Conservation (phyloP, 1,140 invertebrate species). For the Conopomorpha cramerella region DNA sequence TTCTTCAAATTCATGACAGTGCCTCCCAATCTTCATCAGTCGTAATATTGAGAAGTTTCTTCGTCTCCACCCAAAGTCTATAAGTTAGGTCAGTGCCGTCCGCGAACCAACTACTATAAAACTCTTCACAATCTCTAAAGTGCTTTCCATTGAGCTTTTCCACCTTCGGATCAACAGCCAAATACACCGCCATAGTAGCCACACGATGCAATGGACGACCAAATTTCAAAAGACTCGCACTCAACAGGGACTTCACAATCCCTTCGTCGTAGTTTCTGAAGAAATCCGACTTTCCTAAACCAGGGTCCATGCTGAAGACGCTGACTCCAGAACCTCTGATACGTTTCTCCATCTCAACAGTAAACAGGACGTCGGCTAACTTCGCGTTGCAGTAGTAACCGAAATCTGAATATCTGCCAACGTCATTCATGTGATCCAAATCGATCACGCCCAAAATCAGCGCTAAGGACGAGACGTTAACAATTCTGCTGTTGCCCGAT, state of each 20-base stretch:
- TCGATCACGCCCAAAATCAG: slow-evolving; percentile 58
- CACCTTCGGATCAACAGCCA: slow-evolving; percentile 66
- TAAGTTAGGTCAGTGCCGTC: slow-evolving; percentile 17
- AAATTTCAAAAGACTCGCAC: slow-evolving; percentile 19
- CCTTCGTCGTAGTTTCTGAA: slow-evolving; percentile 66
- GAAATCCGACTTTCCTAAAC: slow-evolving; percentile 76
- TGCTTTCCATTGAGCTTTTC: slow-evolving; percentile 64
- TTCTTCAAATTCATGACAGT: no score
- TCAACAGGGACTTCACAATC: slow-evolving; percentile 31
- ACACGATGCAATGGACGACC: slow-evolving; percentile 63
- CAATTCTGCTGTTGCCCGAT: slow-evolving; percentile 63
- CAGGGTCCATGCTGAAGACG: slow-evolving; percentile 78
- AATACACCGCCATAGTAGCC: slow-evolving; percentile 74
- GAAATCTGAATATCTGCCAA: no score
- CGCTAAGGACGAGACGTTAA: slow-evolving; percentile 70
- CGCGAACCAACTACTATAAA: slow-evolving; percentile 23
- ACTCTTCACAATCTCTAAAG: slow-evolving; percentile 59
- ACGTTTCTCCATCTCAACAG: slow-evolving; percentile 66
- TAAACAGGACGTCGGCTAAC: slow-evolving; percentile 72
- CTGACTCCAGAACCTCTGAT: slow-evolving; percentile 63
- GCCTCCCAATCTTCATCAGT: slow-evolving; percentile 21
- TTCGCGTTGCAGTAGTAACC: no score
- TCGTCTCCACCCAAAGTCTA: slow-evolving; percentile 21
- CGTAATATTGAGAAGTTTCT: slow-evolving; percentile 17
- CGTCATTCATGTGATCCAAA: no score